Conservation (phyloP, 2,888 invertebrate species). For the Enchytraeus crypticus region DNA sequence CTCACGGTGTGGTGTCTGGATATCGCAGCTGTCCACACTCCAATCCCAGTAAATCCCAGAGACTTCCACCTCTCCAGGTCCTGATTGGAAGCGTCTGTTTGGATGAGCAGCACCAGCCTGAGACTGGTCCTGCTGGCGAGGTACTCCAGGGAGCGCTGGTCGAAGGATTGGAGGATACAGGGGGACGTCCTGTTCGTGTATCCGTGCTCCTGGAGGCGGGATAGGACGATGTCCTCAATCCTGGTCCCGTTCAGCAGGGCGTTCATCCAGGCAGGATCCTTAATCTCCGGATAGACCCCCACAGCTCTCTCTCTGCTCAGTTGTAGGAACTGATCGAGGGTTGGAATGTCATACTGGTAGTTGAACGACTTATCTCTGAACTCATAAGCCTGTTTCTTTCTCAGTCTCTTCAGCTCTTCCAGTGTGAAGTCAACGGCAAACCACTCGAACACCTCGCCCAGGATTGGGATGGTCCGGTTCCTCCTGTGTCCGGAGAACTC, state of each 20-base stretch:
- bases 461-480: no score
- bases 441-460: conserved; percentile 12
- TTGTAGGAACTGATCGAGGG: conserved; percentile 21
- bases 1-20: conserved; percentile 10
- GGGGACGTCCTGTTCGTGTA: conserved; percentile 13
- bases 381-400: conserved; percentile 15
- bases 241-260: conserved; percentile 14
- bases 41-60: background rate
- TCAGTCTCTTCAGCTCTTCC: conserved; percentile 19
- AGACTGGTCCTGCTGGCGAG: conserved; percentile 11
- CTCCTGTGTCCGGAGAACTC: no score
- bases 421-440: conserved; percentile 29
- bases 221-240: conserved; percentile 23
- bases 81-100: background rate
- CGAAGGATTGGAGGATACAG: conserved; percentile 25
- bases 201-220: conserved; percentile 12
- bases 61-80: background rate
- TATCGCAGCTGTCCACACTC: background rate
- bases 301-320: conserved; percentile 4
- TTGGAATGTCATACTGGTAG: conserved; percentile 15
- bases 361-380: conserved; percentile 22
- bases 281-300: conserved; percentile 26
- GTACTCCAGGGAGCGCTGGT: conserved; percentile 11
- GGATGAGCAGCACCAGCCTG: conserved; percentile 13
- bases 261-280: conserved; percentile 25